Percentiles rank a stretch among this genome's conserved stretches.
Conservation (phyloP, 2,797 vertebrate genomes). For the Scyliorhinus canicula region DNA sequence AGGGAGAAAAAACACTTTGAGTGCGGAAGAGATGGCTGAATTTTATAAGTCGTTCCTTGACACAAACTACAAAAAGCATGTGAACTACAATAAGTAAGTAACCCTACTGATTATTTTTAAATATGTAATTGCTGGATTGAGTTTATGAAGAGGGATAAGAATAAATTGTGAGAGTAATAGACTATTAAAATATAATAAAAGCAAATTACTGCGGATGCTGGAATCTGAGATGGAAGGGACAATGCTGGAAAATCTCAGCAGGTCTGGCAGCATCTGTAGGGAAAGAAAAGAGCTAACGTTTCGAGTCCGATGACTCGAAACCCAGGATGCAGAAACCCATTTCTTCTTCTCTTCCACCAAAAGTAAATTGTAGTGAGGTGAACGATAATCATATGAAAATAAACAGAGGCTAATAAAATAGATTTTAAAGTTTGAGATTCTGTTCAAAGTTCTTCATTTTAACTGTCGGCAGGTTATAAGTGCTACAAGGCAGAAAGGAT, state of each 20-base stretch:
- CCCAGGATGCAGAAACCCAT: too few species aligned
- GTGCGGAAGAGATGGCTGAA: constrained; percentile 84
- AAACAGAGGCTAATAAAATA: background rate
- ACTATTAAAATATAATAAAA: background rate
- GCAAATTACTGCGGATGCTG: too few species aligned
- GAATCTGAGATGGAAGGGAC: too few species aligned
- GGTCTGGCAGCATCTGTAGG: too few species aligned
- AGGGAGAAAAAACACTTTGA: constrained; percentile 71
- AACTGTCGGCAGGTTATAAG: background rate
- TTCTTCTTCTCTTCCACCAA: background rate
- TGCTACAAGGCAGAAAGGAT: background rate
- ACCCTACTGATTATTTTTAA: background rate
- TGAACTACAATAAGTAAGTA: constrained; percentile 82
- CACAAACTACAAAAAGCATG: constrained; percentile 74
- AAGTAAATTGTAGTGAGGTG: background rate
- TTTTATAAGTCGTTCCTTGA: constrained; percentile 91
- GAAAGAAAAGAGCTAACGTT: too few species aligned
- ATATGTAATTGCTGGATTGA: background rate
- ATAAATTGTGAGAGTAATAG: background rate
- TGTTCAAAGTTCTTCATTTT: background rate
- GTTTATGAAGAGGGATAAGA: background rate
- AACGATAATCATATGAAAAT: background rate
- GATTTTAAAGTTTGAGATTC: background rate
- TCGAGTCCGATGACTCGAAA: too few species aligned
- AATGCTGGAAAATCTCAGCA: too few species aligned